These are phyloP conservation scores for Jacana jacana DNA, from an alignment of 2,113 vertebrate genomes.

Conservation along the genomic window DNA sequence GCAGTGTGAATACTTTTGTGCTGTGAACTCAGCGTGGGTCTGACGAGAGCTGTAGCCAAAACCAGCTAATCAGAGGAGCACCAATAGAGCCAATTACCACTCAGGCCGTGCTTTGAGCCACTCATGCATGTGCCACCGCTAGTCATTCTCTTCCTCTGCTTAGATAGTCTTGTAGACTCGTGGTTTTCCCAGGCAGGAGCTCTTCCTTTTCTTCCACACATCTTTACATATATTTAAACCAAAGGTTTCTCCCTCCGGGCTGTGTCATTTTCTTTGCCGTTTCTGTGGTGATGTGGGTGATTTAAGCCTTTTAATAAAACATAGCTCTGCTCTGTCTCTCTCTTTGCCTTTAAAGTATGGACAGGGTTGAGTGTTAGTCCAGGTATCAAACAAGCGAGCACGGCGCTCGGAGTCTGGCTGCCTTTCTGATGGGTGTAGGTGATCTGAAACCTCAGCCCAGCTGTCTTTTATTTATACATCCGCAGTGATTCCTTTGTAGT, in stretches of 20 bases:
- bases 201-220: background rate
- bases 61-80: conserved; percentile 45
- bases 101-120: background rate
- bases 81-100: conserved; percentile 37
- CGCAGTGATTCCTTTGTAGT: conserved; percentile 10
- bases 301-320: conserved; percentile 10
- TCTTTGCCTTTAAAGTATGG: background rate
- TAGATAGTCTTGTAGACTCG: background rate
- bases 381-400: background rate
- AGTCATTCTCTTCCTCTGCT: conserved; percentile 27
- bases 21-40: conserved; percentile 26
- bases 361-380: background rate
- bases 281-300: background rate
- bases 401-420: background rate
- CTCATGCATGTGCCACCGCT: conserved; percentile 5
- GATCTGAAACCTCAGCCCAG: conserved; percentile 43
- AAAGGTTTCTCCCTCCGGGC: background rate
- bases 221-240: background rate
- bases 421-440: conserved; percentile 9
- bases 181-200: conserved; percentile 18
- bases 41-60: conserved; percentile 45
- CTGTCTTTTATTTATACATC: conserved; percentile 34
- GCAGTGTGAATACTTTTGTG: background rate
- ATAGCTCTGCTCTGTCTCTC: background rate
- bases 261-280: background rate